Evolutionary conservation across 2,113 vertebrate species (phyloP), one percentile per base, ranked within the genome.

Genomic region (Fulica atra): DNA sequence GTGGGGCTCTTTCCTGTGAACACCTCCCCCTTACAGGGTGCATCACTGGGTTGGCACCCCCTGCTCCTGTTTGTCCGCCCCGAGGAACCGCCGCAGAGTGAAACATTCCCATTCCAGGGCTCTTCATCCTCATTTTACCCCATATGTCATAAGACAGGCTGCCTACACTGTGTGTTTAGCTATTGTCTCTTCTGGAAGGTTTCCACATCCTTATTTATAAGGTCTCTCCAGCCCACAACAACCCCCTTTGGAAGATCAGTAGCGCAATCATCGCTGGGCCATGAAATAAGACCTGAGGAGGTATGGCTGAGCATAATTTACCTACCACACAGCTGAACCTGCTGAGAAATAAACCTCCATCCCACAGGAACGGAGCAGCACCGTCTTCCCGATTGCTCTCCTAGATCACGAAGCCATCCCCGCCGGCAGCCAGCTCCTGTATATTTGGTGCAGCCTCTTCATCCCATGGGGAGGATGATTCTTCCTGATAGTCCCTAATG

Each of bases 21-120:
- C 7, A 11, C 7, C 79, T 38, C n/a, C 0, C 57, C 33, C 33
- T 33, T 10, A 7, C 3, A 2, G 5, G 15, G 51, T 3, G 1
- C 10, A 0, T 9, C 1, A 2, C 7, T 3, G n/a, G 7, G 42
- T 50, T 16, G 1, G 28, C 77, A 14, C 25, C 54, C 24, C 57
- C 63, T 25, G 56, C 74, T 40, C 25, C 46, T 12, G 64, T 31
- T 18, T 24, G 59, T 61, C 64, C 17, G 1, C 9, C 2, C 65
- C 3, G 5, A 25, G 80, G 63, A 38, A 28, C 19, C 3, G 10
- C 17, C 5, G 31, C 21, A 4, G 23, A 2, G 46, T 0, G 48
- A 20, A 33, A 31, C 1, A 12, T 21, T 40, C 60, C 60, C 6
- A 1, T 42, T 16, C 29, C 7, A 6, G n/a, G 10, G 3, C 25